Percentiles rank a stretch among this genome's conserved stretches.
Evolutionary conservation across 2,888 invertebrate species (phyloP).

Genomic region (Zygothrica quintamaculata): DNA sequence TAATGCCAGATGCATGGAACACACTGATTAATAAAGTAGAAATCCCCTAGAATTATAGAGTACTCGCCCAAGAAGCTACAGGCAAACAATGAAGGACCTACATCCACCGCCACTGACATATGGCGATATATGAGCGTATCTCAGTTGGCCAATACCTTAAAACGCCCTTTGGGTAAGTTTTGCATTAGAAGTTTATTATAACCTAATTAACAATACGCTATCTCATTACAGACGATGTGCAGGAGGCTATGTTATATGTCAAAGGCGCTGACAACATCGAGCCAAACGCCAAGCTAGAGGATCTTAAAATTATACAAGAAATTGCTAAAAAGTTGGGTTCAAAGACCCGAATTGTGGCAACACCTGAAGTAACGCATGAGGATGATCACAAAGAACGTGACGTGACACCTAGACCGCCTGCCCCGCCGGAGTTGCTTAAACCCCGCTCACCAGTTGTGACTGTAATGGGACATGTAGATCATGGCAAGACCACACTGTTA

Average conservation of each 20-base stretch:
- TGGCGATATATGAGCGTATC: constrained; percentile 93
- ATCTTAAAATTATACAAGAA: constrained; percentile 88
- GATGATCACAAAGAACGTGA: constrained; percentile 85
- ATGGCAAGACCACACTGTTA: constrained; percentile 98
- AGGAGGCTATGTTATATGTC: constrained; percentile 88
- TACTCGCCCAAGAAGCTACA: constrained; percentile 85
- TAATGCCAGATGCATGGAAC: constrained; percentile 1
- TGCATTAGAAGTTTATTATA: not conserved
- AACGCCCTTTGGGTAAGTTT: constrained; percentile 87
- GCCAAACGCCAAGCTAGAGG: constrained; percentile 87
- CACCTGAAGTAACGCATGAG: constrained; percentile 77
- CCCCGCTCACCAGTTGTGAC: constrained; percentile 97
- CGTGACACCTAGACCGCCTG: constrained; percentile 87
- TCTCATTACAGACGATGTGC: constrained; percentile 87
- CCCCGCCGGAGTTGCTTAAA: constrained; percentile 87
- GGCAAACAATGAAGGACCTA: constrained; percentile 41
- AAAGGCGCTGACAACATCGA: constrained; percentile 86
- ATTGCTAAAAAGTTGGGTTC: constrained; percentile 89
- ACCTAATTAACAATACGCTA: not conserved
- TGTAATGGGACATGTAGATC: constrained; percentile 99
- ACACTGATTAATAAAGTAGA: constrained; percentile 82
- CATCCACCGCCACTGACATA: constrained; percentile 85
- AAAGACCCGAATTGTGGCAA: constrained; percentile 86
- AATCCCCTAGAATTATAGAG: constrained; percentile 86
- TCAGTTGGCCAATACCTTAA: constrained; percentile 89